phyloP scores from a whole-genome alignment of 2,113 vertebrate species.

The Nibea albiflora region DNA sequence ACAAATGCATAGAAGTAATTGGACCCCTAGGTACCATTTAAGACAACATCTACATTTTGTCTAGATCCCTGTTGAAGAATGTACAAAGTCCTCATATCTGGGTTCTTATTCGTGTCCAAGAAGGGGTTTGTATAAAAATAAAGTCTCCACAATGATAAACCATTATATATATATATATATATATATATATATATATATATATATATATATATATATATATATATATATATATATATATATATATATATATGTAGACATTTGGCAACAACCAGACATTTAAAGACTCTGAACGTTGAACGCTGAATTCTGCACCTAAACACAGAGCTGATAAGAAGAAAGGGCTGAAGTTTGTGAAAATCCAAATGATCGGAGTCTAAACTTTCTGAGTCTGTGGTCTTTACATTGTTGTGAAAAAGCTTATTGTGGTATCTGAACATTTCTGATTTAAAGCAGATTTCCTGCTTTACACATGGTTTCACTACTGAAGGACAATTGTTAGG shows the following conservation, averaged over 20 bases:
- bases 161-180: constrained; percentile 66
- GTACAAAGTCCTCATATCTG: constrained; percentile 76
- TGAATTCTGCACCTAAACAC: constrained; percentile 70
- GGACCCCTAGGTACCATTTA: constrained; percentile 75
- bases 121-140: constrained; percentile 85
- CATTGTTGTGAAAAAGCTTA: constrained; percentile 56
- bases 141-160: constrained; percentile 85
- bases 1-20: constrained; percentile 74
- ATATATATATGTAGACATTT: constrained; percentile 89
- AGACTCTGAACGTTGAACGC: constrained; percentile 72
- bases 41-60: constrained; percentile 79
- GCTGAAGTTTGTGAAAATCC: constrained; percentile 12
- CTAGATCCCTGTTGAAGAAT: constrained; percentile 76
- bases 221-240: no score
- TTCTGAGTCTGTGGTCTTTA: constrained; percentile 32
- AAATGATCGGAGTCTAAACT: constrained; percentile 26
- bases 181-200: constrained; percentile 36
- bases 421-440: constrained; percentile 34
- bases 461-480: constrained; percentile 35
- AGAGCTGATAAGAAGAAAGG: constrained; percentile 32
- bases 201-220: not conserved
- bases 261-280: constrained; percentile 89
- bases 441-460: constrained; percentile 27
- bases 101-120: constrained; percentile 64
- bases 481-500: constrained; percentile 25